Evolutionary conservation across 2,797 vertebrate species (phyloP).

Genomic region (Sebastes taczanowskii): DNA sequence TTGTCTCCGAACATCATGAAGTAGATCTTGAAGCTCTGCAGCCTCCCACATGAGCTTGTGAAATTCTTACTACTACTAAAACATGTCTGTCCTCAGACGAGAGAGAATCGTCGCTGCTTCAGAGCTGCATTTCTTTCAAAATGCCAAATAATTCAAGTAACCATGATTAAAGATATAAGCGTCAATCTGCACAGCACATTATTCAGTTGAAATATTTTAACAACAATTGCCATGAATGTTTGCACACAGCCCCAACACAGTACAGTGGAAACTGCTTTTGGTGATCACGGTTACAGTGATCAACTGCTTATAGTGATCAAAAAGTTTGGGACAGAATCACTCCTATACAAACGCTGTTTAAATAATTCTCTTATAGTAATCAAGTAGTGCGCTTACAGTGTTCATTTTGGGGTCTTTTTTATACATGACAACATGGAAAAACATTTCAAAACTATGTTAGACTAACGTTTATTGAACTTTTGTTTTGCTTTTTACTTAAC

Average conservation of each 20-base stretch:
- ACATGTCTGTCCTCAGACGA: not conserved
- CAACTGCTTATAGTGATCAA: too few species aligned
- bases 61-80: not conserved
- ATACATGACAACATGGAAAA: too few species aligned
- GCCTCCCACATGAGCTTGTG: not conserved
- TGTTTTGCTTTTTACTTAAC: too few species aligned
- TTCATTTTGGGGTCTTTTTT: too few species aligned
- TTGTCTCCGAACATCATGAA: slow-evolving; percentile 31
- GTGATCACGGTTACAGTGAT: too few species aligned
- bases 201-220: not conserved
- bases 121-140: not conserved
- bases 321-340: too few species aligned
- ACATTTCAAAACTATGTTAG: too few species aligned
- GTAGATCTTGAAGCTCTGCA: slow-evolving; percentile 15
- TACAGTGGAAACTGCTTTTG: too few species aligned
- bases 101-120: not conserved
- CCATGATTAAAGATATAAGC: not conserved
- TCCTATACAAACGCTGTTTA: too few species aligned
- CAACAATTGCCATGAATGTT: not conserved
- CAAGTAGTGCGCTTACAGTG: too few species aligned
- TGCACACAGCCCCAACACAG: not conserved
- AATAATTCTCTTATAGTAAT: too few species aligned
- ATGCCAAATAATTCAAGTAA: not conserved
- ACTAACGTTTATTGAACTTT: too few species aligned
- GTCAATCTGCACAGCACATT: not conserved